These are phyloP conservation scores for Plutella xylostella DNA, from an alignment of 2,888 invertebrate genomes.

Conservation along the genomic window DNA sequence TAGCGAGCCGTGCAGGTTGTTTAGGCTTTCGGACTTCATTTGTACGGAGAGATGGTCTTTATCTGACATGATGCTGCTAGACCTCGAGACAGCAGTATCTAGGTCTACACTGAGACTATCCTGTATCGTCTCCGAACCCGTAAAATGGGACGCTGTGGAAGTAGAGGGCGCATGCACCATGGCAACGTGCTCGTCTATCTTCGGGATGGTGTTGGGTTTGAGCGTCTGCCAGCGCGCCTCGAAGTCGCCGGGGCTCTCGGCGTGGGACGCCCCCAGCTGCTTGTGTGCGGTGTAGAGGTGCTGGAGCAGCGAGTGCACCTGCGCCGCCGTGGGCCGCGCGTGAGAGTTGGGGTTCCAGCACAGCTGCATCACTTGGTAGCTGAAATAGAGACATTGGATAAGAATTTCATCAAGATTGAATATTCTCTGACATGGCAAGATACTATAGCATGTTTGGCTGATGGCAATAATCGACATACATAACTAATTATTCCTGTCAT, in stretches of 20 bases:
- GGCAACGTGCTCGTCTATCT: constrained; percentile 65
- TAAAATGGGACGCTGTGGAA: constrained; percentile 40
- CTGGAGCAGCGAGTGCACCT: constrained; percentile 52
- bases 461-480: too few relatives aligned
- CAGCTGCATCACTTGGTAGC: constrained; percentile 78
- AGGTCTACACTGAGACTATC: constrained; percentile 44
- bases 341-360: constrained; percentile 70
- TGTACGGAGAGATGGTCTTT: constrained; percentile 47
- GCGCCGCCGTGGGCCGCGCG: constrained; percentile 39
- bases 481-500: too few relatives aligned
- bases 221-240: constrained; percentile 80
- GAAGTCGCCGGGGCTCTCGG: constrained; percentile 65
- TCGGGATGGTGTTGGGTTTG: constrained; percentile 74
- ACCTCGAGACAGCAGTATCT: constrained; percentile 49
- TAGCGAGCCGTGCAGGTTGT: constrained; percentile 77
- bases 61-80: constrained; percentile 57
- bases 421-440: too few relatives aligned
- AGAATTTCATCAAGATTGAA: too few relatives aligned
- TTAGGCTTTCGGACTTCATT: constrained; percentile 66
- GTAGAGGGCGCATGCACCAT: constrained; percentile 53
- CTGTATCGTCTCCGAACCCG: constrained; percentile 35
- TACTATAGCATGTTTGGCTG: too few relatives aligned
- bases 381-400: constrained; percentile 28
- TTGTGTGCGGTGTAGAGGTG: constrained; percentile 48
- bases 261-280: constrained; percentile 27